Percentiles rank a stretch among this genome's conserved stretches.
Conservation (phyloP, 2,113 vertebrate genomes). For the Progne subis region DNA sequence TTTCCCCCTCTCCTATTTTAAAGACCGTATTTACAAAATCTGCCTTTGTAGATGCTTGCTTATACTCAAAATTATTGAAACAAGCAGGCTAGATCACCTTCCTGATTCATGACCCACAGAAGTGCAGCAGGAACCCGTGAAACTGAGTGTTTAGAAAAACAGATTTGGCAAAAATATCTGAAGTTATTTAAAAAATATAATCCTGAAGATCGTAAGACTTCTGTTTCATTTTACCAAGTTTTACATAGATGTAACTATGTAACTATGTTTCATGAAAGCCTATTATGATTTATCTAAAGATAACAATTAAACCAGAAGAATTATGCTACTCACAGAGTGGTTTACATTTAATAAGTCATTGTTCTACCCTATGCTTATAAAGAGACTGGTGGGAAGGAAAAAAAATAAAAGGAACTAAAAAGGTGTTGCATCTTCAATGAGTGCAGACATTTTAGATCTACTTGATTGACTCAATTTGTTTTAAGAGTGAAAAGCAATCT, state of each 20-base stretch:
- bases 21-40: not conserved
- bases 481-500: conserved; percentile 69
- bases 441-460: conserved; percentile 37
- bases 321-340: not conserved
- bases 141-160: no score
- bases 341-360: not conserved
- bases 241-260: no score
- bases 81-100: not conserved
- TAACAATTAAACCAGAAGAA: conserved; percentile 23
- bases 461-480: conserved; percentile 71
- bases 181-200: no score
- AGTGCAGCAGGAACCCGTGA: no score
- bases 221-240: no score
- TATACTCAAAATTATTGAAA: not conserved
- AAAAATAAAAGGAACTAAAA: not conserved
- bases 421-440: not conserved
- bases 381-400: not conserved
- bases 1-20: not conserved
- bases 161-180: no score
- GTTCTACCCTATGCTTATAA: not conserved
- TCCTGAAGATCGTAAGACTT: no score
- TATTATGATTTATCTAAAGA: not conserved
- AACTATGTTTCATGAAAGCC: not conserved
- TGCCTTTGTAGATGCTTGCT: not conserved
- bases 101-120: not conserved